Base-by-base conservation (phyloP, 2,113 vertebrate genomes). In the Oostethus manadensis region DNA sequence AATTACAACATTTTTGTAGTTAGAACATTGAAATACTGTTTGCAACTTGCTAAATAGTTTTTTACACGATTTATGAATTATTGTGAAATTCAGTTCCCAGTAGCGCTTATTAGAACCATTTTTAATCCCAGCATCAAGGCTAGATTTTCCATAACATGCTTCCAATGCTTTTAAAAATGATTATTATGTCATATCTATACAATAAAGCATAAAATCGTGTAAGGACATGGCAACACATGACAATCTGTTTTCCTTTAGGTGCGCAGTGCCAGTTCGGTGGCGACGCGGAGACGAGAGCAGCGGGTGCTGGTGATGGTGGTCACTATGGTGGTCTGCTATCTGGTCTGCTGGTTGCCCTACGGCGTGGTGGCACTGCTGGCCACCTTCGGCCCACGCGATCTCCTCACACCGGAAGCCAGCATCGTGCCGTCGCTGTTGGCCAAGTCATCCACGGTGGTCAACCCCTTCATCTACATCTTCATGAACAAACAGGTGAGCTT, bases 401-500 rank as follows among this genome's bases (percentile, higher is more conserved):
- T 89, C 7, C 35, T 90, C 64, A 81, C 73, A 10, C 86, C 90
- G 0, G 68, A 80, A 42, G 88, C 84, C 2, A 91, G 85, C 67
- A 71, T 91, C 69, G 68, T 86, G 16, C 91, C 92, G 1, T 91
- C 88, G 4, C 46, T 92, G 51, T 86, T 92, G 9, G 91, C 89
- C 76, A 91, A 93, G 78, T 87, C 84, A 69, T 92, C 90, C 75
- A 89, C 88, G 0, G 82, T 89, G 68, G 63, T 90, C 74, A 92
- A 91, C 74, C 90, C 90, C 17, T 82, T 92, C 42, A 89, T 90
- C 64, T 92, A 91, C 44, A 58, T 91, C 18, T 90, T 91, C 56
- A 82, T 92, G 81, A 92, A 92, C 78, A 92, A 89, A 68, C 88
- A 90, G 90, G 90, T 92, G 81, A 69, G 81, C 54, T n/a, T n/a